Conservation (phyloP, 2,888 invertebrate genomes). For the Rhagonycha fulva region DNA sequence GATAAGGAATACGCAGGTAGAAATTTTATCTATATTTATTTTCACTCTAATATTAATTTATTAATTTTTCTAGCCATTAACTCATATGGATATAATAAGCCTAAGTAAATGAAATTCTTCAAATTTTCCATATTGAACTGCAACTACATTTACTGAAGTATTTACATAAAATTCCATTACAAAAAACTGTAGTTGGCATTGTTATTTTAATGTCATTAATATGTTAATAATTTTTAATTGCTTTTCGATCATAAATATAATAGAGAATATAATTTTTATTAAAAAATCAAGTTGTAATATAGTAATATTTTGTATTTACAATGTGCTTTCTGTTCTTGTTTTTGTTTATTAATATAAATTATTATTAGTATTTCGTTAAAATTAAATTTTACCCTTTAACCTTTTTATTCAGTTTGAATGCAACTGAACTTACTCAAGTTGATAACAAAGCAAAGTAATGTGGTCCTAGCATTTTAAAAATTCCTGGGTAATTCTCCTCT, state of each 20-base stretch:
- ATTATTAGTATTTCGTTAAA: not conserved
- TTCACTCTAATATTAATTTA: not conserved
- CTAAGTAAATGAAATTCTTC: not conserved
- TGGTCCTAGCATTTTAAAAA: too few species aligned
- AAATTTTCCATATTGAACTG: not conserved
- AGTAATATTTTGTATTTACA: not conserved
- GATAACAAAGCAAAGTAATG: too few species aligned
- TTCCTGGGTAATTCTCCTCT: too few species aligned
- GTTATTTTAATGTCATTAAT: not conserved
- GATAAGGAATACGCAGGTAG: constrained; percentile 76
- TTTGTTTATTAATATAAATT: not conserved
- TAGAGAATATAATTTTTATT: not conserved
- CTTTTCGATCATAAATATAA: not conserved
- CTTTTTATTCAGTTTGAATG: too few species aligned
- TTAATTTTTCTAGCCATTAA: constrained; percentile 53
- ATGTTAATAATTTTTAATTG: not conserved
- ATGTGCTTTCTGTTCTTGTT: not conserved
- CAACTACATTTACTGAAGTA: not conserved
- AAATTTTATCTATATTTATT: constrained; percentile 1
- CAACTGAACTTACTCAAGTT: too few species aligned
- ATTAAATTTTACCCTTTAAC: not conserved
- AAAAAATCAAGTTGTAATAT: not conserved
- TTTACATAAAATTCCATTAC: not conserved
- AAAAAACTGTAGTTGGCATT: not conserved
- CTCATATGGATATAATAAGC: constrained; percentile 72